These are phyloP conservation scores for Craniophora ligustri DNA, from an alignment of 2,888 invertebrate genomes.

Conservation along the genomic window DNA sequence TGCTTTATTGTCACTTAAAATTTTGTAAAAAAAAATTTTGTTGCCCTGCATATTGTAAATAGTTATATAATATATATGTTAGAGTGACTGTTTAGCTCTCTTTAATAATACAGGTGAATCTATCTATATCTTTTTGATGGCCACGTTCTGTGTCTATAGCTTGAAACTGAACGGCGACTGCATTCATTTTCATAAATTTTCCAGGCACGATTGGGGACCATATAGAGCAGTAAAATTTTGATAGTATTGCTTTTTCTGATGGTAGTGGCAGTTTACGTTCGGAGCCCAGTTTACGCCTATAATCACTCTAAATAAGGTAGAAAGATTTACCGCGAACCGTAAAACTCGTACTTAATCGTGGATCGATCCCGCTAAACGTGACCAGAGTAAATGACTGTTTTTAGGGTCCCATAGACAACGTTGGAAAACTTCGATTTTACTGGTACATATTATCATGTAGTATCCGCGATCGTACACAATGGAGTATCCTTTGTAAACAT, in stretches of 20 bases:
- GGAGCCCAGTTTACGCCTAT: constrained; percentile 42
- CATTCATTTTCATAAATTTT: background rate
- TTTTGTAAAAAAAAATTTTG: too few relatives aligned
- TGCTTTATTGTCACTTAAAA: too few relatives aligned
- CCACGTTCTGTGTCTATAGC: too few relatives aligned
- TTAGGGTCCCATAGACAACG: constrained; percentile 10
- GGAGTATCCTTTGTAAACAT: too few relatives aligned
- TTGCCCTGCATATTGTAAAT: too few relatives aligned
- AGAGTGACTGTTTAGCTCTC: too few relatives aligned
- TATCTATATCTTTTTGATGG: too few relatives aligned
- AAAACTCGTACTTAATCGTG: constrained; percentile 63
- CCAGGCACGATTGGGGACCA: background rate
- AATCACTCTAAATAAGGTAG: constrained; percentile 60
- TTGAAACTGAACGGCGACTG: too few relatives aligned
- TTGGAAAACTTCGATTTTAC: background rate
- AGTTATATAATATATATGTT: too few relatives aligned
- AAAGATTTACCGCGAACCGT: constrained; percentile 62
- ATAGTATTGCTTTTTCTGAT: constrained; percentile 39
- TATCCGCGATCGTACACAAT: too few relatives aligned
- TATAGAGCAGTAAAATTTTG: constrained; percentile 10
- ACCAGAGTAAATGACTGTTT: constrained; percentile 58
- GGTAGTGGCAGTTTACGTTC: constrained; percentile 26
- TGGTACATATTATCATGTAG: background rate
- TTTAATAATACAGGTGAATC: too few relatives aligned
- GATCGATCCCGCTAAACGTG: constrained; percentile 67